Conservation (phyloP, 2,797 vertebrate genomes). For the Adrianichthys oophorus region DNA sequence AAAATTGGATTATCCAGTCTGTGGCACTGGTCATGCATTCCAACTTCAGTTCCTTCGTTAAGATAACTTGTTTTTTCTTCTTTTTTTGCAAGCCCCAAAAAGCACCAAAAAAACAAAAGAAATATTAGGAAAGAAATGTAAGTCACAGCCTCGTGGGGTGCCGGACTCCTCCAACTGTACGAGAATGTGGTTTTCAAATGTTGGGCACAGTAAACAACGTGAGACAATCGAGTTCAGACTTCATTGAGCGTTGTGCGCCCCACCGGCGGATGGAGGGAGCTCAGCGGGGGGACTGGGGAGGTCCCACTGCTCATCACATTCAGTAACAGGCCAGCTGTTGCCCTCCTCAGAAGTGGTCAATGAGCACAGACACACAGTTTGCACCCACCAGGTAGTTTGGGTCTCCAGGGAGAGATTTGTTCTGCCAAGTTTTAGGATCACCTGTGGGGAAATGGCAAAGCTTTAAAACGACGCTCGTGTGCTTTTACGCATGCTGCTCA, state of each 20-base stretch:
- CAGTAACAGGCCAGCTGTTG: slow-evolving; percentile 88
- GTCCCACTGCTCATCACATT: slow-evolving; percentile 77
- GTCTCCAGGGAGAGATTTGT: slow-evolving; percentile 98
- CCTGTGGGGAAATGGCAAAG: slow-evolving; percentile 76
- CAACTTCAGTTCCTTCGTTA: slow-evolving; percentile 83
- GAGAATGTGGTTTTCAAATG: slow-evolving; percentile 35
- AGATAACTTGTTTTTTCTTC: slow-evolving; percentile 65
- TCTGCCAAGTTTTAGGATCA: slow-evolving; percentile 99
- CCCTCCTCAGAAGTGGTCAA: slow-evolving; percentile 97
- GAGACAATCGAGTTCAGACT: slow-evolving; percentile 83
- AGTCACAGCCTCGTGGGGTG: slow-evolving; percentile 51
- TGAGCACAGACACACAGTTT: slow-evolving; percentile 99
- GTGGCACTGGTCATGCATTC: slow-evolving; percentile 84
- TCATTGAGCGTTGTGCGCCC: slow-evolving; percentile 74
- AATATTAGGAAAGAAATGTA: slow-evolving; percentile 47
- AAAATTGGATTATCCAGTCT: slow-evolving; percentile 75
- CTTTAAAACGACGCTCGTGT: not conserved
- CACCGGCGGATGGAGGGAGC: slow-evolving; percentile 49
- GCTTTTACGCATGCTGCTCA: no score
- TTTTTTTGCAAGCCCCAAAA: slow-evolving; percentile 85
- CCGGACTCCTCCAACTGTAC: slow-evolving; percentile 60
- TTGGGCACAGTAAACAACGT: slow-evolving; percentile 74
- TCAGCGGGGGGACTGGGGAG: slow-evolving; percentile 21
- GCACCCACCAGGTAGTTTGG: slow-evolving; percentile 99
- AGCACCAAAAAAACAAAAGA: slow-evolving; percentile 72